Percentiles rank a stretch among this genome's conserved stretches.
phyloP scores from a whole-genome alignment of 2,888 invertebrate species.

The Autographa pulchrina region DNA sequence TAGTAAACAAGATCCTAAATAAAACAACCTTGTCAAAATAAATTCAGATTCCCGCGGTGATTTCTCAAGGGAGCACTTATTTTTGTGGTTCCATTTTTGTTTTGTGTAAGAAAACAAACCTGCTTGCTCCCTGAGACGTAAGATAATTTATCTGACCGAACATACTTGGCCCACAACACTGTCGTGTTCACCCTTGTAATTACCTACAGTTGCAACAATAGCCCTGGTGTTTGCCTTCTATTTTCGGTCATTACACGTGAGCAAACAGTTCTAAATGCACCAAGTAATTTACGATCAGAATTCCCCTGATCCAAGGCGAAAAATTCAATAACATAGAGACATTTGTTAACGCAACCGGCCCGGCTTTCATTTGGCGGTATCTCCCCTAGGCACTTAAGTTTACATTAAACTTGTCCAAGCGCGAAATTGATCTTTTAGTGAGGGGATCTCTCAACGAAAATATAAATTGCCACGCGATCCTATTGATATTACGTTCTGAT shows the following conservation, averaged over 20 bases:
- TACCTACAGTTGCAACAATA: slow-evolving; percentile 10
- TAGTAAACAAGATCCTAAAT: background rate
- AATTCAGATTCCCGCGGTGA: slow-evolving; percentile 6
- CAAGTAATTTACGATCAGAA: slow-evolving; percentile 62
- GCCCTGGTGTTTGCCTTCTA: slow-evolving; percentile 21
- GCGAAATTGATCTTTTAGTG: slow-evolving; percentile 89
- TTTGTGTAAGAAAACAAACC: background rate
- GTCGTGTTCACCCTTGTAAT: background rate
- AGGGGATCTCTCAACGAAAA: slow-evolving; percentile 83
- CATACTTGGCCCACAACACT: background rate
- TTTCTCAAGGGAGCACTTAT: slow-evolving; percentile 4
- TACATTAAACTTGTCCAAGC: slow-evolving; percentile 88
- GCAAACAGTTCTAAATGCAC: slow-evolving; percentile 46
- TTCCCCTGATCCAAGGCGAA: slow-evolving; percentile 68
- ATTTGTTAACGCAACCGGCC: slow-evolving; percentile 81
- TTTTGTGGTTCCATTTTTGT: slow-evolving; percentile 3
- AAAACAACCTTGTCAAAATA: slow-evolving; percentile 9
- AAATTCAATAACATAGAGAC: slow-evolving; percentile 85
- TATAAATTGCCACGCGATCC: slow-evolving; percentile 83
- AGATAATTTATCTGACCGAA: background rate
- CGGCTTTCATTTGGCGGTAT: slow-evolving; percentile 81
- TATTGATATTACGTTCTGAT: slow-evolving; percentile 78
- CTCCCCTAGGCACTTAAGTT: slow-evolving; percentile 87
- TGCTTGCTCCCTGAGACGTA: background rate
- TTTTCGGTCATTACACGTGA: slow-evolving; percentile 32